Base-by-base conservation (phyloP, 1,140 invertebrate species). In the Pinna nobilis region DNA sequence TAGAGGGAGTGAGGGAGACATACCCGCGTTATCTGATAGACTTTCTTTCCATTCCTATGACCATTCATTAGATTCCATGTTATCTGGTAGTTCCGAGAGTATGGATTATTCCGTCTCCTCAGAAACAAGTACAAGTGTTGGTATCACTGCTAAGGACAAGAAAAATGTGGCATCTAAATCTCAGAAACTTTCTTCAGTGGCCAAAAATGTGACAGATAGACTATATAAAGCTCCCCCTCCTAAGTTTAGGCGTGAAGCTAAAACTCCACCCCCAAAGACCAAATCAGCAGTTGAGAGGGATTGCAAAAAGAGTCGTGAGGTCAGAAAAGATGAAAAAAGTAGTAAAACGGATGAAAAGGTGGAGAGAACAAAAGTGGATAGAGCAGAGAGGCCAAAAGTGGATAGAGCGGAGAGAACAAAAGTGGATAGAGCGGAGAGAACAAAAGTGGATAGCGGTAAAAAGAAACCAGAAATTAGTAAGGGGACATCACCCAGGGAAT, bases 201-300 rank as follows among this genome's bases (percentile, higher is more conserved):
- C 84, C 13, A 81, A 78, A 39, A 65, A 77, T 44, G 84, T 86
- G 5, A 86, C 82, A 4, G 70, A 77, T 47, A 74, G 84, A 28
- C 73, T 86, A 18, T 86, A 86, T 47, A 69, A 78, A 65, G 50
- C 78, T 25, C 76, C 71, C 30, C 50, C 76, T 33, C 79, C 82
- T 9, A 77, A 81, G 50, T 81, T 81, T 44, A 81, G 77, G 59
- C 77, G 77, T 74, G 74, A 78, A 50, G 74, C 79, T 32, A 81
- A 78, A 71, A 20, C 59, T 44, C 39, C 9, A 9, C n/a, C 39
- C n/a, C n/a, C 39, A 44, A 44, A 77, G 64, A 15, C 57, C 6
- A 39, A 61, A 39, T 23, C 25, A 23, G 57, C 37, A 23, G 23
- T 32, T 7, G 33, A 59, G n/a, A 33, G 25, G 9, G n/a, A 32